A percentile compares a stretch with the other conserved stretches of the same genome.
These are phyloP conservation scores for Drosophila austrosaltans DNA, from an alignment of 2,888 invertebrate species.

Conservation along the genomic window DNA sequence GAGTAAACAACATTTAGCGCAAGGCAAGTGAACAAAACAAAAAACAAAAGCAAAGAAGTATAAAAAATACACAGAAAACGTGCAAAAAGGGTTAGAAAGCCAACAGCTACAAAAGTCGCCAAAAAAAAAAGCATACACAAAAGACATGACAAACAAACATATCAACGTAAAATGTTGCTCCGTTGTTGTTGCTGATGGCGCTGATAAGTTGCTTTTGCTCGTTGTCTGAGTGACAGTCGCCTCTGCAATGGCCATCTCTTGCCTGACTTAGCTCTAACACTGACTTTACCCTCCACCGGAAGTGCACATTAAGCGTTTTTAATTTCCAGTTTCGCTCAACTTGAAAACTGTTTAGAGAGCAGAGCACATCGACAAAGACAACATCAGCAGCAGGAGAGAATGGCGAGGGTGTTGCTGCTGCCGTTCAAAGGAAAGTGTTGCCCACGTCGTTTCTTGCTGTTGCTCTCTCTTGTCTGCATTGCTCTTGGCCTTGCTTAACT, in stretches of 20 bases:
- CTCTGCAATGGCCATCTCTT: conserved; percentile 14
- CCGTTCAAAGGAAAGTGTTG: conserved; percentile 33
- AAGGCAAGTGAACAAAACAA: conserved; percentile 46
- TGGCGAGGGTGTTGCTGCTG: conserved; percentile 34
- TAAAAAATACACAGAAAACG: conserved; percentile 41
- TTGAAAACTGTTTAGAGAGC: conserved; percentile 55
- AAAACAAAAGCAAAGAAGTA: conserved; percentile 14
- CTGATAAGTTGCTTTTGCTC: conserved; percentile 53
- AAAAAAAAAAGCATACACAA: conserved; percentile 38
- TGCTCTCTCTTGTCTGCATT: not conserved
- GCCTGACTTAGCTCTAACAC: not conserved
- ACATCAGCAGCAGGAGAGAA: conserved; percentile 24
- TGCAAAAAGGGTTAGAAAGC: conserved; percentile 69
- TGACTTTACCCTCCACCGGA: conserved; percentile 56
- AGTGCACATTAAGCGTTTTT: conserved; percentile 71
- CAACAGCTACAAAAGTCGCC: conserved; percentile 32
- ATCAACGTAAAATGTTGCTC: conserved; percentile 64
- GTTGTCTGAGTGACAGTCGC: conserved; percentile 21
- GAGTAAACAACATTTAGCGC: conserved; percentile 77
- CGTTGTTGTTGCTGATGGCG: conserved; percentile 50
- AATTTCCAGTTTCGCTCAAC: conserved; percentile 69
- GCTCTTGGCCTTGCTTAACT: not conserved
- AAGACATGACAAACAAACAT: conserved; percentile 69
- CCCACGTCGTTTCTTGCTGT: conserved; percentile 24
- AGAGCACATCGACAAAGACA: conserved; percentile 20